Conservation (phyloP, 2,113 vertebrate genomes). For the Cryptotis parvus region DNA sequence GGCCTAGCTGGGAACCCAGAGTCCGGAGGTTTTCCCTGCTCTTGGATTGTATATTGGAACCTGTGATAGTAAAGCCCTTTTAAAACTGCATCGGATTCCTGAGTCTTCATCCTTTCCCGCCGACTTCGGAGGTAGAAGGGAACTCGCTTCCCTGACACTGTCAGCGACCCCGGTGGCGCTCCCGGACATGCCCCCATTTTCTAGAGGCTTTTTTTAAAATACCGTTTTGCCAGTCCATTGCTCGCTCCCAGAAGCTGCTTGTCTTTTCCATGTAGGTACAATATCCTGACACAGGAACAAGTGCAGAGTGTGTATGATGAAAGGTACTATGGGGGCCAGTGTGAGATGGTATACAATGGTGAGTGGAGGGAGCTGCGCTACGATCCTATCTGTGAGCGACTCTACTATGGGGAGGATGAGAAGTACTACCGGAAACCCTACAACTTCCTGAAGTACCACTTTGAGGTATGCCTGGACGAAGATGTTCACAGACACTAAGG, state of each 20-base stretch:
- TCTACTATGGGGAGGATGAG: conserved; percentile 92
- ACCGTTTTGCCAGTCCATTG: conserved; percentile 8
- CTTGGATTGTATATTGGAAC: no score
- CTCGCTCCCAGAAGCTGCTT: neutral
- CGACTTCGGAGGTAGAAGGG: no score
- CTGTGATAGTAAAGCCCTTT: no score
- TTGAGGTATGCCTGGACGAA: conserved; percentile 88
- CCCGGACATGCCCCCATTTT: no score
- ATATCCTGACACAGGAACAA: conserved; percentile 88
- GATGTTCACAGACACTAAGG: neutral
- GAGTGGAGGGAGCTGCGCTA: conserved; percentile 94
- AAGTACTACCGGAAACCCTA: conserved; percentile 96
- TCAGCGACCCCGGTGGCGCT: no score
- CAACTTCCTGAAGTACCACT: conserved; percentile 93
- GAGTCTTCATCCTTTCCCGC: no score
- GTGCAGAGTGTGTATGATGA: conserved; percentile 88
- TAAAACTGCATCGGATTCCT: no score
- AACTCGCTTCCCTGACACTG: no score
- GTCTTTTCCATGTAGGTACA: conserved; percentile 87
- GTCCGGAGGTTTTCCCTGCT: no score
- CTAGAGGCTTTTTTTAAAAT: neutral
- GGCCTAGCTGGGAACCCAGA: no score
- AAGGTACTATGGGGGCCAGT: conserved; percentile 91
- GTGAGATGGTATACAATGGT: conserved; percentile 95
- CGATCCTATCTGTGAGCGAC: conserved; percentile 90